Conservation (phyloP, 92 coral and sea anemone genomes). For the Phenganax stokvisi region DNA sequence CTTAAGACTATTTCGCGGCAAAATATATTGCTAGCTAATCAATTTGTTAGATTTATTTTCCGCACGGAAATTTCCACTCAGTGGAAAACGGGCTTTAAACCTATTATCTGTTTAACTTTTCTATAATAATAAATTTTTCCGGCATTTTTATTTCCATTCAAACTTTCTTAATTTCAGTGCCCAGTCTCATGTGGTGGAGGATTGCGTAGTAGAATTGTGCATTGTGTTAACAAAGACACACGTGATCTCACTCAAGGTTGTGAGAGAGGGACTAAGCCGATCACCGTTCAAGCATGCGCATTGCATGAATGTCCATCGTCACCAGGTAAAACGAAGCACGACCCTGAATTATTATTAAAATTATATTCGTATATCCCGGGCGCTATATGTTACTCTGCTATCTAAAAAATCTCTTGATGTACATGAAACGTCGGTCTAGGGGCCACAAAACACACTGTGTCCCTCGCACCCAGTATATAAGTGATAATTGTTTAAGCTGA, state of each 20-base stretch:
- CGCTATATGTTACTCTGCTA: too few species aligned
- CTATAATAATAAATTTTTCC: neutral
- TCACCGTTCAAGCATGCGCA: conserved; percentile 57
- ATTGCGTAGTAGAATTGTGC: conserved; percentile 62
- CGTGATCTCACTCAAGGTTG: conserved; percentile 61
- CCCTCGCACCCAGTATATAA: too few species aligned
- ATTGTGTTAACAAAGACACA: conserved; percentile 54
- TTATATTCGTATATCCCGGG: too few species aligned
- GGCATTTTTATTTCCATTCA: neutral
- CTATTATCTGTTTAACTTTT: too few species aligned
- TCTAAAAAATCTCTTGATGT: too few species aligned
- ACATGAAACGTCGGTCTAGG: too few species aligned
- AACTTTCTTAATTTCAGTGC: neutral
- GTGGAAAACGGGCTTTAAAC: too few species aligned
- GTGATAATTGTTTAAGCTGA: neutral
- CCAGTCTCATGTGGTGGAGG: conserved; percentile 82
- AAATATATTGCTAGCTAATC: too few species aligned
- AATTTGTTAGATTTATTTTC: too few species aligned
- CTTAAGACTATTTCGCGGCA: too few species aligned
- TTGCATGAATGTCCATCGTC: conserved; percentile 54
- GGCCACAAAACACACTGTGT: too few species aligned
- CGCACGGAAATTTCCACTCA: too few species aligned
- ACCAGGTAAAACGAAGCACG: neutral
- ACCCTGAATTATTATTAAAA: neutral
- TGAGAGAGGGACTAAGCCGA: conserved; percentile 50